Base-by-base conservation (phyloP, 1,140 invertebrate genomes). In the Reticulitermes speratus region DNA sequence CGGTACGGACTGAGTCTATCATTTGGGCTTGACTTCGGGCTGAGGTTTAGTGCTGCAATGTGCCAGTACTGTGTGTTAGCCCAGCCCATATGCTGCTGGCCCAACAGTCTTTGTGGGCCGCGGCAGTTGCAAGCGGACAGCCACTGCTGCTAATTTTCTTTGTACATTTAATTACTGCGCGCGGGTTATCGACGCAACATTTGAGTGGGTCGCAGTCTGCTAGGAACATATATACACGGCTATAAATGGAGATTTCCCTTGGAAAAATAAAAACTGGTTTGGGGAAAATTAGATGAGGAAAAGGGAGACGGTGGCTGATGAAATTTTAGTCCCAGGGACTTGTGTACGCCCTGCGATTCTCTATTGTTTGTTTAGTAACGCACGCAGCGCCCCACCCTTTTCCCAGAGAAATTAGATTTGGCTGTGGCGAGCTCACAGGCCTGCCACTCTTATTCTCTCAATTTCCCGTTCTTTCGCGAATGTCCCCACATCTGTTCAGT, bases 361-460 rank as follows among this genome's bases (percentile, higher is more conserved):
- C 83, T 84, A 84, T 84, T 84, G 83, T 84, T 84, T 84, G 83
- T 84, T 84, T 84, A 84, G 83, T 84, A 52, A 84, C 83, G 83
- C 83, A 44, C 82, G 83, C 45, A 32, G 44, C 16, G 45, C n/a
- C 83, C 45, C 83, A 84, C 83, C 83, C 83, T 84, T 84, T 84
- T 84, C 83, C 83, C 83, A 84, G 83, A 84, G 83, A 84, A 84
- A 84, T 84, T 45, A 45, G 83, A 84, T 84, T 84, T 84, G 82
- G 25, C 83, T 52, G 44, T 84, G 83, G 65, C 65, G 44, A 84
- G 83, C 83, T 52, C 83, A 59, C 83, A 32, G 83, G 48, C 83
- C 52, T 84, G 45, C 52, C 45, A 52, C 83, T 84, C 83, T 48
- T 52, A 52, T 52, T 84, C 65, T 75, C 65, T 75, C 65, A 75